Percentiles rank a stretch among this genome's conserved stretches.
Conservation (phyloP, 2,888 invertebrate species). For the Mesoligia furuncula region DNA sequence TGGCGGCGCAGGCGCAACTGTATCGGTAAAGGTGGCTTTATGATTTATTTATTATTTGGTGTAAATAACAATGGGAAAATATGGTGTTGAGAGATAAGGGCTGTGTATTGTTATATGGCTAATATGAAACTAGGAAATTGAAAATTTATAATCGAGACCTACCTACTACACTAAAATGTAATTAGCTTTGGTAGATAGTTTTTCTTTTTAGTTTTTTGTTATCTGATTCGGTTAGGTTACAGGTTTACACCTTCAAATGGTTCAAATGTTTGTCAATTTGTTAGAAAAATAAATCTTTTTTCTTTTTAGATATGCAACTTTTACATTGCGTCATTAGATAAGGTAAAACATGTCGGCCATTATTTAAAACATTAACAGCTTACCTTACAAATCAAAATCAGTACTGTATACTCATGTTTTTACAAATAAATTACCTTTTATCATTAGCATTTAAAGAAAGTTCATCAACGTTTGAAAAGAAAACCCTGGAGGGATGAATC, state of each 20-base stretch:
- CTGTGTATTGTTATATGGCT: neutral
- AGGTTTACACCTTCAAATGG: too few species aligned
- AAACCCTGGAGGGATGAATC: too few species aligned
- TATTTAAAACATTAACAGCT: too few species aligned
- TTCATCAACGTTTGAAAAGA: neutral
- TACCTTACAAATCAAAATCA: too few species aligned
- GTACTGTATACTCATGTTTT: neutral
- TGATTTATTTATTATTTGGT: constrained; percentile 65
- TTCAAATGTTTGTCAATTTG: neutral
- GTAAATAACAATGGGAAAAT: constrained; percentile 3
- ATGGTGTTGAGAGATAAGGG: neutral
- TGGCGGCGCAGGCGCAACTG: constrained; percentile 71
- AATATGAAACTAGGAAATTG: too few species aligned
- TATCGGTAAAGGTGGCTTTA: constrained; percentile 62
- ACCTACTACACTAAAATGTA: neutral
- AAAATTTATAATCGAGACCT: too few species aligned
- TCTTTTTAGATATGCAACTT: neutral
- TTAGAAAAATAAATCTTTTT: neutral
- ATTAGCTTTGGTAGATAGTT: neutral
- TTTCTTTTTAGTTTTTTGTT: neutral
- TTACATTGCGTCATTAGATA: neutral
- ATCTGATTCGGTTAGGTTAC: neutral
- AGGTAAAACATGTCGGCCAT: neutral
- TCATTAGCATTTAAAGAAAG: neutral
- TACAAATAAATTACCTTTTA: neutral